Conservation (phyloP, 2,113 vertebrate species). For the Cathartes aura region DNA sequence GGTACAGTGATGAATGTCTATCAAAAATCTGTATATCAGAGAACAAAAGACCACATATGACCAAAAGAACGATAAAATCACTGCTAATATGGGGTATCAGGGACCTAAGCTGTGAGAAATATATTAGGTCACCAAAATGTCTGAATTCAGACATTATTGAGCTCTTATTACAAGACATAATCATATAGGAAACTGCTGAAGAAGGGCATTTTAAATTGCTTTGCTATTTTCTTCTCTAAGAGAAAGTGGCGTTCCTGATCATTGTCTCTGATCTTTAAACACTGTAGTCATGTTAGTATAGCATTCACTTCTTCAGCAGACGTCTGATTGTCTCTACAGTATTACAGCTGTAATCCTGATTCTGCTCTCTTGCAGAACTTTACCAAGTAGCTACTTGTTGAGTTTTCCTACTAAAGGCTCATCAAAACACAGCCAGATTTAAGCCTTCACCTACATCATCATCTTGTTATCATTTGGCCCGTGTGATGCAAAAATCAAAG, state of each 20-base stretch:
- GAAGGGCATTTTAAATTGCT: constrained; percentile 32
- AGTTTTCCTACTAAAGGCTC: background rate
- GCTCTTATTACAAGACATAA: constrained; percentile 22
- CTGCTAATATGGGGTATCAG: background rate
- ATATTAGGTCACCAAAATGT: background rate
- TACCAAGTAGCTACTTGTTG: background rate
- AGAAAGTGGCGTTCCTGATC: background rate
- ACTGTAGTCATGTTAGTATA: background rate
- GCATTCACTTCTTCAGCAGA: background rate
- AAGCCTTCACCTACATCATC: background rate
- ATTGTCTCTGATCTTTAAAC: constrained; percentile 8
- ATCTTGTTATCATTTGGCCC: background rate
- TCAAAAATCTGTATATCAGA: background rate
- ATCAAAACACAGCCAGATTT: background rate
- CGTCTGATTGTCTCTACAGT: background rate
- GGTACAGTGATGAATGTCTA: background rate
- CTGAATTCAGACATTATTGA: background rate
- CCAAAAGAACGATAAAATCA: background rate
- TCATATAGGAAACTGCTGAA: constrained; percentile 11
- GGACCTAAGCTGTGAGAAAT: background rate
- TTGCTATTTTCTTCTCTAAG: constrained; percentile 21
- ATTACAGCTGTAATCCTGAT: background rate
- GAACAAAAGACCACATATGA: background rate
- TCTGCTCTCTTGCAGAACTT: background rate
- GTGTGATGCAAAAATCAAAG: background rate